These are phyloP conservation scores for Echinarachnius parma DNA, from an alignment of 53 echinoderm and acorn worm species.

Conservation along the genomic window DNA sequence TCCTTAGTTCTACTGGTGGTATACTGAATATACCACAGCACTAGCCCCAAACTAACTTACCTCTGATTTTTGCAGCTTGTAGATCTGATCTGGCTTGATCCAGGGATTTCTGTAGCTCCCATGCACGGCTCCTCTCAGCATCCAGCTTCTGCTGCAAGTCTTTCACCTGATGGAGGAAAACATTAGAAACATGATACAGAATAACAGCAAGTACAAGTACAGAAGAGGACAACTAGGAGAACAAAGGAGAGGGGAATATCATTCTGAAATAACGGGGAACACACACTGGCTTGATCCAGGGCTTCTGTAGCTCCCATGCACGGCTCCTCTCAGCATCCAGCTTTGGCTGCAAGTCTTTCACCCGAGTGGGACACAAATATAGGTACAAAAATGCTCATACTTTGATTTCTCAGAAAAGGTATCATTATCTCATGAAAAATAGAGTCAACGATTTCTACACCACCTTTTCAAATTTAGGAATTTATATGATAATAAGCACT, in stretches of 20 bases:
- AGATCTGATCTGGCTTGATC: conserved; percentile 61
- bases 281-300: conserved; percentile 58
- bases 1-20: too few relatives aligned
- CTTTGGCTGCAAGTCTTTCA: conserved; percentile 85
- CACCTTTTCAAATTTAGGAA: too few relatives aligned
- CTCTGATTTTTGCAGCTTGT: conserved; percentile 64
- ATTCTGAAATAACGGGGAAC: too few relatives aligned
- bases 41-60: conserved; percentile 41
- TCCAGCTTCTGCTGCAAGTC: conserved; percentile 87
- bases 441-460: too few relatives aligned
- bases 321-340: conserved; percentile 70
- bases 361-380: conserved; percentile 30
- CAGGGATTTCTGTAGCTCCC: conserved; percentile 59
- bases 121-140: conserved; percentile 59
- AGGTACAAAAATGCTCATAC: not conserved
- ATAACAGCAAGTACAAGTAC: not conserved
- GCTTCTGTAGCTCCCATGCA: conserved; percentile 60
- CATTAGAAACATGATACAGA: too few relatives aligned
- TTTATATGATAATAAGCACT: too few relatives aligned
- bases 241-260: too few relatives aligned
- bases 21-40: too few relatives aligned
- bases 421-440: too few relatives aligned
- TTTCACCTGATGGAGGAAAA: conserved; percentile 59
- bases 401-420: too few relatives aligned
- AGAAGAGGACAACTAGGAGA: not conserved